Evolutionary conservation across 2,888 invertebrate species (phyloP).

Genomic region (Cerastoderma edule): DNA sequence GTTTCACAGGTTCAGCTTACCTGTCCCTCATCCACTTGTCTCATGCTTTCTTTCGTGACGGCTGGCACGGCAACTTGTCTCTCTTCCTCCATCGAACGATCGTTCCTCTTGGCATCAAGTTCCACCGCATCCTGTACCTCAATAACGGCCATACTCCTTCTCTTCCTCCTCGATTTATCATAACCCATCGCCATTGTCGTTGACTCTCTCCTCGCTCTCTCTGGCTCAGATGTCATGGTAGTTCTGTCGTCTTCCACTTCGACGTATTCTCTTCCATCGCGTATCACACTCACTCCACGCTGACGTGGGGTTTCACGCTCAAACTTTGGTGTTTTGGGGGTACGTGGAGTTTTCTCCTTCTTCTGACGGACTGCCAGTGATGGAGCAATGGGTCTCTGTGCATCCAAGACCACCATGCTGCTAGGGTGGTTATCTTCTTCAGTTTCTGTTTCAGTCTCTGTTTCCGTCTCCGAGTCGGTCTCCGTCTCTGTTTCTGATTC

Average conservation of each 20-base stretch:
- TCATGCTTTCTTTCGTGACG: slow-evolving; percentile 58
- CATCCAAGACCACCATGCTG: slow-evolving; percentile 70
- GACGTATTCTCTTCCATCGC: slow-evolving; percentile 52
- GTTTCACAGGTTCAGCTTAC: too few relatives aligned
- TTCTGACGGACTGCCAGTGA: slow-evolving; percentile 32
- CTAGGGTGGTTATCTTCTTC: slow-evolving; percentile 57
- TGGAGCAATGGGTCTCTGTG: slow-evolving; percentile 62
- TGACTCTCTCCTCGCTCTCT: slow-evolving; percentile 9
- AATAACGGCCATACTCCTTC: slow-evolving; percentile 69
- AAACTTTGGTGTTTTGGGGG: slow-evolving; percentile 52
- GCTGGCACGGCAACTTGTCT: slow-evolving; percentile 71
- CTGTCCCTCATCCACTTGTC: slow-evolving; percentile 75
- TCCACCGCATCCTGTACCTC: slow-evolving; percentile 76
- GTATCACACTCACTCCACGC: slow-evolving; percentile 42
- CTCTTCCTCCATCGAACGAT: slow-evolving; percentile 64
- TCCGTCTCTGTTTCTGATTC: slow-evolving; percentile 53
- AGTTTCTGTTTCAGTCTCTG: slow-evolving; percentile 58
- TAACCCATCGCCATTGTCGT: slow-evolving; percentile 24
- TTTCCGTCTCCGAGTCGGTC: slow-evolving; percentile 63
- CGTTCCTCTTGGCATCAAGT: slow-evolving; percentile 63
- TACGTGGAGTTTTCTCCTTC: slow-evolving; percentile 47
- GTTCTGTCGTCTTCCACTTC: slow-evolving; percentile 57
- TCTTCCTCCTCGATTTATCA: slow-evolving; percentile 49
- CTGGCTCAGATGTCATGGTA: slow-evolving; percentile 30
- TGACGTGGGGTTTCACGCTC: slow-evolving; percentile 54